Conservation (phyloP, 1,140 invertebrate genomes). For the Drosophila simulans region DNA sequence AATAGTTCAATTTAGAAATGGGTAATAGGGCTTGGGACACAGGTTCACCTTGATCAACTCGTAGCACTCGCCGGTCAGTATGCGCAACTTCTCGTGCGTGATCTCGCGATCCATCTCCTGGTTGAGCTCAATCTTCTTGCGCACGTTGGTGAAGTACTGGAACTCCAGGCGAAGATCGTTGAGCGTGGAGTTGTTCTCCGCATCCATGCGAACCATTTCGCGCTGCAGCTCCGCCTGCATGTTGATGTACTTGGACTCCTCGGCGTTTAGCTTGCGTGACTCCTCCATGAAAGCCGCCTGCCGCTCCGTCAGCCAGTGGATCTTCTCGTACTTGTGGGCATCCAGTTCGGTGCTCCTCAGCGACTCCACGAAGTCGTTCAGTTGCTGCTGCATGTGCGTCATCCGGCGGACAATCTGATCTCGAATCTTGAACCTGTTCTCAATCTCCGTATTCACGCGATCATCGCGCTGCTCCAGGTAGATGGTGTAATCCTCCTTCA, state of each 20-base stretch:
- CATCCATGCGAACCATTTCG: conserved; percentile 58
- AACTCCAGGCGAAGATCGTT: conserved; percentile 68
- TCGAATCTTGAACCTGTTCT: conserved; percentile 64
- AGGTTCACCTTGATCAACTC: conserved; percentile 58
- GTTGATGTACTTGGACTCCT: conserved; percentile 49
- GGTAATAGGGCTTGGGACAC: background rate
- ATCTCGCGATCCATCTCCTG: conserved; percentile 59
- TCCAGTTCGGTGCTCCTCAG: conserved; percentile 68
- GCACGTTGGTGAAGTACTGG: conserved; percentile 68
- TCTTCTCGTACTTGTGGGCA: conserved; percentile 70
- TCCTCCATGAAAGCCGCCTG: conserved; percentile 67
- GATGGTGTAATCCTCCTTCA: conserved; percentile 65
- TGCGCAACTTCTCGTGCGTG: conserved; percentile 68
- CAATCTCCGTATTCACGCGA: conserved; percentile 67
- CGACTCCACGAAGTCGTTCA: conserved; percentile 64
- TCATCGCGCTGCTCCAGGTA: conserved; percentile 72
- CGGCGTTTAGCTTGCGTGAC: conserved; percentile 53
- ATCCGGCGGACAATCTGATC: conserved; percentile 64
- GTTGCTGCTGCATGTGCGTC: conserved; percentile 57
- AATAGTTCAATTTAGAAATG: background rate
- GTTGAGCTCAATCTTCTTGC: conserved; percentile 67
- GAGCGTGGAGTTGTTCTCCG: conserved; percentile 57
- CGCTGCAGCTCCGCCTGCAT: conserved; percentile 44
- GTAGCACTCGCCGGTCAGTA: conserved; percentile 66
- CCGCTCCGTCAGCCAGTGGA: conserved; percentile 62